These are phyloP conservation scores for Microtus ochrogaster DNA, from an alignment of 2,113 vertebrate species.

Conservation along the genomic window DNA sequence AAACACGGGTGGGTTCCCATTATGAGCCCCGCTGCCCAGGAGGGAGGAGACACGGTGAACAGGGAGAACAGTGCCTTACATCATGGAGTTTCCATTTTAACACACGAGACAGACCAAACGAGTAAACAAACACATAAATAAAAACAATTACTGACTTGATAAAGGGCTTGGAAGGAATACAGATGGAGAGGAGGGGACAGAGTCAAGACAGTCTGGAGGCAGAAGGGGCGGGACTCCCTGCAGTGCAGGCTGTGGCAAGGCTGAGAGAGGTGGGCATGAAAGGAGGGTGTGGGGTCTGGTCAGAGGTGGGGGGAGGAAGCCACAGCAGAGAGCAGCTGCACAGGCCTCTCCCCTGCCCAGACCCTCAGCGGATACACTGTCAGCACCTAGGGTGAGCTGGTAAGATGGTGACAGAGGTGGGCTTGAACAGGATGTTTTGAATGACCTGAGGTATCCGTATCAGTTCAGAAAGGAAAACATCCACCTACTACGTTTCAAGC, in stretches of 20 bases:
- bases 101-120: not conserved
- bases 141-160: slow-evolving; percentile 42
- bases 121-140: slow-evolving; percentile 65
- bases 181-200: not conserved
- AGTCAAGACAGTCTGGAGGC: not conserved
- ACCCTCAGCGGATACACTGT: not conserved
- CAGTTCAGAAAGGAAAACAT: slow-evolving; percentile 28
- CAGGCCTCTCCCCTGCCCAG: not conserved
- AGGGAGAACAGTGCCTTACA: not conserved
- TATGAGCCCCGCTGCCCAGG: not conserved
- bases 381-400: not conserved
- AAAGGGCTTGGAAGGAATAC: slow-evolving; percentile 30
- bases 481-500: slow-evolving; percentile 19
- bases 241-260: rapidly evolving
- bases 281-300: rapidly evolving
- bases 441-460: not conserved
- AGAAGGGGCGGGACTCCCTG: not conserved
- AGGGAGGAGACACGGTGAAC: not conserved
- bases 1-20: not conserved
- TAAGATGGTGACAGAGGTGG: not conserved
- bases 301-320: not conserved
- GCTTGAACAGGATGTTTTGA: not conserved
- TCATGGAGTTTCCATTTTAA: not conserved
- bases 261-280: not conserved
- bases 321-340: rapidly evolving